phyloP scores from a whole-genome alignment of 1,140 invertebrate species.

The Mactra quadrangularis region DNA sequence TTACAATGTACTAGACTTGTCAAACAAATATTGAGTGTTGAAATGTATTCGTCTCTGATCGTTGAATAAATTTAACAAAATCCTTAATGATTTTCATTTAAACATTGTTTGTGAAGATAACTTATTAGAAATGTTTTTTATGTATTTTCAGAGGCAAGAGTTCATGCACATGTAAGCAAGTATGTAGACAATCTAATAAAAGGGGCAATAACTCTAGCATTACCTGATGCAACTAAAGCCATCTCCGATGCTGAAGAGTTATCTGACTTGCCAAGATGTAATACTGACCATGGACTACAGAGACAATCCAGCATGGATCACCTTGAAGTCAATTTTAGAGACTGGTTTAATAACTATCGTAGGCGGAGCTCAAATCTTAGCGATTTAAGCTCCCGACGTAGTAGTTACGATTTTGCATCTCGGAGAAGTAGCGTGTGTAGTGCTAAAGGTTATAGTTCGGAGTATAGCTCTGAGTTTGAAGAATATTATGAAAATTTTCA shows the following conservation, averaged over 20 bases:
- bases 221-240: slow-evolving; percentile 15
- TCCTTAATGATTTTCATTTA: too few relatives aligned
- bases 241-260: slow-evolving; percentile 8
- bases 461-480: slow-evolving; percentile 81
- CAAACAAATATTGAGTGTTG: too few relatives aligned
- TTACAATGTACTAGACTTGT: too few relatives aligned
- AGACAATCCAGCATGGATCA: slow-evolving; percentile 64
- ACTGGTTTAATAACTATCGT: slow-evolving; percentile 76
- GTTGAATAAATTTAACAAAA: too few relatives aligned
- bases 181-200: slow-evolving; percentile 24
- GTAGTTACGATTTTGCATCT: slow-evolving; percentile 66
- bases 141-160: neutral
- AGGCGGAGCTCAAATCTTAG: slow-evolving; percentile 78
- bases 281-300: slow-evolving; percentile 8
- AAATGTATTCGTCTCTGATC: too few relatives aligned
- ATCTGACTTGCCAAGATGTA: neutral
- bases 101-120: too few relatives aligned
- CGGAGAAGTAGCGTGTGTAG: slow-evolving; percentile 53
- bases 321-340: slow-evolving; percentile 75
- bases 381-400: slow-evolving; percentile 76
- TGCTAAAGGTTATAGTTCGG: slow-evolving; percentile 78
- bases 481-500: slow-evolving; percentile 78
- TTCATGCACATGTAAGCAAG: neutral
- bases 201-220: slow-evolving; percentile 38
- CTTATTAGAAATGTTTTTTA: too few relatives aligned